Percentiles rank a stretch among this genome's conserved stretches.
These are phyloP conservation scores for Dolichoris vasculosae DNA, from an alignment of 1,140 invertebrate species.

Conservation along the genomic window DNA sequence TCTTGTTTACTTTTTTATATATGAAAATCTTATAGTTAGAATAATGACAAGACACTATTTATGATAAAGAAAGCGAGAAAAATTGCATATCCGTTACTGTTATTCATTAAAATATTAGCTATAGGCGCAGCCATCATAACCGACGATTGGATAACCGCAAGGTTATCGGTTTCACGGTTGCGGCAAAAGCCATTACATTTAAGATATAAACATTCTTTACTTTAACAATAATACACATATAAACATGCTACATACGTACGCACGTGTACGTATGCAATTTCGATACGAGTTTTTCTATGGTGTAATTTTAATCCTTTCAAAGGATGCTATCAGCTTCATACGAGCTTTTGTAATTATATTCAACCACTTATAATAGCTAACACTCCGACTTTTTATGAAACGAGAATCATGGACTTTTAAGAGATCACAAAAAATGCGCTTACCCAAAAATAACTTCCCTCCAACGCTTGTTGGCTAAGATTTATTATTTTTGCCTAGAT, in stretches of 20 bases:
- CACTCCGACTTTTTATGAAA: neutral
- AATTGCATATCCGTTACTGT: neutral
- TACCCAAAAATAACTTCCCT: neutral
- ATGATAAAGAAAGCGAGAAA: neutral
- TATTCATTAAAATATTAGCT: neutral
- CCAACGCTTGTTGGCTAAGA: neutral
- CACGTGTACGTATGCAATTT: neutral
- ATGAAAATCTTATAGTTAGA: neutral
- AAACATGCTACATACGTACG: neutral
- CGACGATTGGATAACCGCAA: constrained; percentile 54
- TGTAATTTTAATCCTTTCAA: neutral
- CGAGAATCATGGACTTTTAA: constrained; percentile 14
- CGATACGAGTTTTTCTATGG: constrained; percentile 22
- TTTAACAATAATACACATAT: neutral
- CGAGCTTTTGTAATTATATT: constrained; percentile 7
- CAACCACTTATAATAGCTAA: neutral
- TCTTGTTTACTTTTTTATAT: neutral
- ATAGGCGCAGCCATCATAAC: constrained; percentile 52
- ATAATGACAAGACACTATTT: too few relatives aligned
- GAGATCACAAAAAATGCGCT: neutral
- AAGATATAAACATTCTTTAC: neutral
- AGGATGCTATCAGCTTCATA: neutral
- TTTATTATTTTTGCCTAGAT: neutral
- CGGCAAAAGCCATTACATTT: neutral
- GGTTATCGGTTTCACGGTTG: constrained; percentile 35